Percentiles rank a stretch among this genome's conserved stretches.
phyloP scores from a whole-genome alignment of 2,888 invertebrate species.

The Drosophila demipolita region DNA sequence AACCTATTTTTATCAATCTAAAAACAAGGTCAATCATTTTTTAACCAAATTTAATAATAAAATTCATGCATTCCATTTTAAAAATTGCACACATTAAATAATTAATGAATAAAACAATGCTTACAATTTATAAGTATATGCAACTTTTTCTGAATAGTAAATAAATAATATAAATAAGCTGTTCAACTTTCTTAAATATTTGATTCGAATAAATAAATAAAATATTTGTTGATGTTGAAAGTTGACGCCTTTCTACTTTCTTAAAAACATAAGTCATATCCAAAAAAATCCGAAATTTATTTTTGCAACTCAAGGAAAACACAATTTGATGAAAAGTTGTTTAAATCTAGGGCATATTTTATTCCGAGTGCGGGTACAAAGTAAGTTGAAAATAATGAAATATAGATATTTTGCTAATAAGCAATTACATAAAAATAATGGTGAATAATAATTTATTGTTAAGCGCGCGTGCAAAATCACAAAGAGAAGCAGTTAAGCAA shows the following conservation, averaged over 20 bases:
- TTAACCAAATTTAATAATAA: not conserved
- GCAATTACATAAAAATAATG: conserved; percentile 55
- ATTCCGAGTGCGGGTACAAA: conserved; percentile 10
- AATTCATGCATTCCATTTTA: not conserved
- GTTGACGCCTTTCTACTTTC: not conserved
- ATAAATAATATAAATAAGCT: not conserved
- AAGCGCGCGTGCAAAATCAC: conserved; percentile 50
- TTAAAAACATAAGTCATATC: not conserved
- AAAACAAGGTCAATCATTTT: not conserved
- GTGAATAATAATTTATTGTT: conserved; percentile 56
- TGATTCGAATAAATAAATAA: no score
- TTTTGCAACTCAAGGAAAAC: not conserved
- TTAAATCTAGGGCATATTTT: conserved; percentile 1
- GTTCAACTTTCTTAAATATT: not conserved
- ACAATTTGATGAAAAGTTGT: not conserved
- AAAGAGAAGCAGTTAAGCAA: conserved; percentile 52
- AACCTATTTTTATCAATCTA: not conserved
- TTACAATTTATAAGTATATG: no score
- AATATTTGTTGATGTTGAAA: not conserved
- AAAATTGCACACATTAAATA: not conserved
- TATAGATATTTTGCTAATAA: conserved; percentile 45
- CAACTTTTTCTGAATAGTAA: no score
- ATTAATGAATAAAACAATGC: no score
- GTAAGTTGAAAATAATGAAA: conserved; percentile 36
- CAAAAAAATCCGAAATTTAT: not conserved